Evolutionary conservation across 2,888 invertebrate genomes (phyloP), one percentile per base, ranked within the genome.

Genomic region (Glyphotaelius pellucidus): DNA sequence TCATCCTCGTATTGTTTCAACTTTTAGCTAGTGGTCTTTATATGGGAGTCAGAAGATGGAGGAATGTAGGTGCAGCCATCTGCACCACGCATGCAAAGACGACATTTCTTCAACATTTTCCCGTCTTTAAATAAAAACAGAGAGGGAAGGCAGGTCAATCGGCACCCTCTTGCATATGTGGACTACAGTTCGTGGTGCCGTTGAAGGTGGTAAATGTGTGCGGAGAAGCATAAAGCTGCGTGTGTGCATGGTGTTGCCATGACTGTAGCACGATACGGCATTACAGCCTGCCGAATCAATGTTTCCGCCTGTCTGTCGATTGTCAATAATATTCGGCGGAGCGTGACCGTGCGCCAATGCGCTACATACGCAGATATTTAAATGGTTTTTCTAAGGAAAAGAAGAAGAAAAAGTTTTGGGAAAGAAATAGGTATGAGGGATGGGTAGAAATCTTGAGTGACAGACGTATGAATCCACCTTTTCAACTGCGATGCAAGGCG

Each of bases 301-400:
- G 42, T 86, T 86, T 83, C 83, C 35, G 35, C 35, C 35, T 35
- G 86, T 42, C 86, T 86, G 86, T 47, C 86, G 42, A 86, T 67
- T 67, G 67, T 67, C 67, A 67, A 67, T 86, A 86, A 35, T 38
- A 86, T 86, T 15, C 42, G n/a, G 38, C 47, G 25, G 38, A 83
- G 83, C 83, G 83, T 35, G 42, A 86, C 47, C n/a, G 86, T 25
- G 25, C 7, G n/a, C 86, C 11, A 86, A 86, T 86, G 67, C 25
- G 25, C 67, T 67, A 25, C 67, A 67, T 67, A 9, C 67, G 25
- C n/a, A 67, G 67, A n/a, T 67, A 25, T 25, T 67, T 67, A 0
- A 9, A n/a, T 25, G 9, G 47, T 47, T 47, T 11, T 11, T 11
- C 2, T 11, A 3, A 35, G 4, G 35, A 4, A 35, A 35, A 4